Percentiles rank a stretch among this genome's conserved stretches.
Conservation (phyloP, 92 coral and sea anemone genomes). For the Desmophyllum pertusum region DNA sequence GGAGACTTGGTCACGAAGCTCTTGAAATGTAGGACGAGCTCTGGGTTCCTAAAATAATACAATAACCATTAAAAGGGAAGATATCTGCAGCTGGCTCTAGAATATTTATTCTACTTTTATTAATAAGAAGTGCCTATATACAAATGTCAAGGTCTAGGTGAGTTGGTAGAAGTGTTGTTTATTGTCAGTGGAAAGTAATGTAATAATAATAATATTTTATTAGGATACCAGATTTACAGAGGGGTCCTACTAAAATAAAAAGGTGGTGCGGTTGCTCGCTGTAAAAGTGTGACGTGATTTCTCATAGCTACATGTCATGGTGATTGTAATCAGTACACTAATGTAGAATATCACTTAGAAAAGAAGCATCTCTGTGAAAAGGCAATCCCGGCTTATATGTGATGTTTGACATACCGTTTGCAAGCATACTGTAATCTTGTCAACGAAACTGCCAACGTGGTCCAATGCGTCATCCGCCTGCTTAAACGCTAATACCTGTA, state of each 20-base stretch:
- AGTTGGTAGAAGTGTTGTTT: not conserved
- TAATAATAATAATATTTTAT: too few species aligned
- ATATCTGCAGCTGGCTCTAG: not conserved
- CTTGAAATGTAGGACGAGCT: slow-evolving; percentile 61
- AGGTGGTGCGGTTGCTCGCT: not conserved
- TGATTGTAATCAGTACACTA: not conserved
- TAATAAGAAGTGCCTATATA: not conserved
- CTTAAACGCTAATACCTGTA: slow-evolving; percentile 45
- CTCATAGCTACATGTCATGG: not conserved
- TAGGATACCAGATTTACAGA: too few species aligned
- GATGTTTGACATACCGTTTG: slow-evolving; percentile 46
- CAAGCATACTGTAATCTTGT: slow-evolving; percentile 56
- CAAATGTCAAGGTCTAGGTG: not conserved
- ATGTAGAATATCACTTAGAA: not conserved
- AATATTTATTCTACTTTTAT: not conserved
- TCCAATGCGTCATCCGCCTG: slow-evolving; percentile 46
- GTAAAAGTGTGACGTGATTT: too few species aligned
- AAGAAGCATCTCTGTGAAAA: not conserved
- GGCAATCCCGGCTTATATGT: not conserved
- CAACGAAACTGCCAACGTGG: slow-evolving; percentile 51
- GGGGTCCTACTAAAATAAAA: too few species aligned
- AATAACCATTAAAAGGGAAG: not conserved
- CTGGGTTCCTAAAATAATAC: slow-evolving; percentile 47
- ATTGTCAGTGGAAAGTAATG: not conserved
- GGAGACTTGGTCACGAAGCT: slow-evolving; percentile 40